A percentile compares a stretch with the other conserved stretches of the same genome.
Evolutionary conservation across 2,888 invertebrate genomes (phyloP).

Genomic region (Harpalus rubripes): DNA sequence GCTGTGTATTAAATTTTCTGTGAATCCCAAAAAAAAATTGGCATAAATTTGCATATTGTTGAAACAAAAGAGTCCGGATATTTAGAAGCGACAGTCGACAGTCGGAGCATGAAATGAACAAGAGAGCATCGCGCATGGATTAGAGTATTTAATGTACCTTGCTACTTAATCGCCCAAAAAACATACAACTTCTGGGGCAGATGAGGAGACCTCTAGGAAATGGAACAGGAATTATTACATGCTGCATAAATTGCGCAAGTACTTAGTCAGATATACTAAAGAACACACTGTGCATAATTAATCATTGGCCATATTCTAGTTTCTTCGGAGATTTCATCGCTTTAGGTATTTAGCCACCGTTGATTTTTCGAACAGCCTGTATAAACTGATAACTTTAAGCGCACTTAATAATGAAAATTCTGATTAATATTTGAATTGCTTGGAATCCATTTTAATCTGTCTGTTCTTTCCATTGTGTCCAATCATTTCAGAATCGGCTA

Average conservation of each 20-base stretch:
- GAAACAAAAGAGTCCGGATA: background rate
- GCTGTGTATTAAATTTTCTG: too few species aligned
- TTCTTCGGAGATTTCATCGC: too few species aligned
- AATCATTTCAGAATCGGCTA: background rate
- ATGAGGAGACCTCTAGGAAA: background rate
- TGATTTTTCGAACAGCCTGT: too few species aligned
- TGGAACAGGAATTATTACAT: background rate
- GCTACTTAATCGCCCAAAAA: background rate
- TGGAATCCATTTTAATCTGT: background rate
- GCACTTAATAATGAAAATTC: too few species aligned
- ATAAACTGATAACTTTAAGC: too few species aligned
- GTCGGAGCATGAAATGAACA: slow-evolving; percentile 5
- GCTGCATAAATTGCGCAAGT: background rate
- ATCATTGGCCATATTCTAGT: too few species aligned
- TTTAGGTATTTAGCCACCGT: too few species aligned
- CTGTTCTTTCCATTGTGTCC: background rate
- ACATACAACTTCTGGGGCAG: background rate
- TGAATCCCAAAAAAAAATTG: background rate
- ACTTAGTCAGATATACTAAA: background rate
- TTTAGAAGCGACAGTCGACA: background rate
- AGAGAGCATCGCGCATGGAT: background rate
- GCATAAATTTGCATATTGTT: background rate
- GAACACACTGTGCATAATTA: background rate
- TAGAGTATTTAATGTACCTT: background rate
- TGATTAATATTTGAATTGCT: too few species aligned